phyloP scores from a whole-genome alignment of 1,140 invertebrate genomes.

The Gyrodactylus bullatarudis region DNA sequence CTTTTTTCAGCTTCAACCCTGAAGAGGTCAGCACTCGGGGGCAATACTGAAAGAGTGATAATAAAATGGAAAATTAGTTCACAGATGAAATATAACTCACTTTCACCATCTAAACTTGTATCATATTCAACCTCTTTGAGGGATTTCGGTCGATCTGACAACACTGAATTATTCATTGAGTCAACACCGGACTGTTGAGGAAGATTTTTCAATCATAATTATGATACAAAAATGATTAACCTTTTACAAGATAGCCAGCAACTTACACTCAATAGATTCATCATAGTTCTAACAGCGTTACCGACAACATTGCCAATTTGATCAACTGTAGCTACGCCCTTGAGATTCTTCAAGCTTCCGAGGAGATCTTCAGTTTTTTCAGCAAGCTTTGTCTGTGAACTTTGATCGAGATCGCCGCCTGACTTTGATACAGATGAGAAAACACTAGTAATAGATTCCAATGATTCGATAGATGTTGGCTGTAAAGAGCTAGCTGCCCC shows the following conservation, averaged over 20 bases:
- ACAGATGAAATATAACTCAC: neutral
- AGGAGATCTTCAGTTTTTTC: neutral
- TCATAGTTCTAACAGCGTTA: neutral
- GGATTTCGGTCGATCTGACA: neutral
- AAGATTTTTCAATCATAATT: too few relatives aligned
- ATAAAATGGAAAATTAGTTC: neutral
- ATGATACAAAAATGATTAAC: too few relatives aligned
- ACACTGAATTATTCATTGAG: neutral
- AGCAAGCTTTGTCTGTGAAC: neutral
- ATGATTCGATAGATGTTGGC: neutral
- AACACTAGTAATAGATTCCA: neutral
- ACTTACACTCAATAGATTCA: neutral
- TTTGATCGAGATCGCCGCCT: neutral
- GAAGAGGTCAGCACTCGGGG: neutral
- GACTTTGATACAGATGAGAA: neutral
- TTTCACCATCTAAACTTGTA: neutral
- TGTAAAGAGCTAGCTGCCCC: neutral
- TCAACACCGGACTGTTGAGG: neutral
- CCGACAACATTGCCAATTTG: neutral
- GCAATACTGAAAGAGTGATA: neutral
- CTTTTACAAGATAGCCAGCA: too few relatives aligned
- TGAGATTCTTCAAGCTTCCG: neutral
- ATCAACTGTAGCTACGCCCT: neutral
- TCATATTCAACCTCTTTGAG: neutral
- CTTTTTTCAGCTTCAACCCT: neutral